Evolutionary conservation across 1,140 invertebrate genomes (phyloP).

Genomic region (Aphelenchoides besseyi): DNA sequence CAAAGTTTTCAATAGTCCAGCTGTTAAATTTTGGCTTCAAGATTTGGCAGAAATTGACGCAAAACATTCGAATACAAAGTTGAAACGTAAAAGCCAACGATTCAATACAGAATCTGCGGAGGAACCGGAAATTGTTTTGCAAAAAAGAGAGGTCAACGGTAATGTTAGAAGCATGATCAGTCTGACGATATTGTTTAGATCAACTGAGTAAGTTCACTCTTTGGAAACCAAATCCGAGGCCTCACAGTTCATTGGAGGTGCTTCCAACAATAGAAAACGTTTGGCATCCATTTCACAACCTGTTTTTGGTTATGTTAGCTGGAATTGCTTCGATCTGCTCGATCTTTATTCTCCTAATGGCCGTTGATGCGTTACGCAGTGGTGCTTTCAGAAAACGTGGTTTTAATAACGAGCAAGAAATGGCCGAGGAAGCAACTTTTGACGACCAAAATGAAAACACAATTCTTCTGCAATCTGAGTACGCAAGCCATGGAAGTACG

Average conservation of each 20-base stretch:
- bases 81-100: background rate
- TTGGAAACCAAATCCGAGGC: background rate
- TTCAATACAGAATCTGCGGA: no score
- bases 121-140: background rate
- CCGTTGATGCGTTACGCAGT: background rate
- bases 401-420: no score
- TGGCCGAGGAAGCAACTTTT: no score
- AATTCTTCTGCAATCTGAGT: no score
- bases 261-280: background rate
- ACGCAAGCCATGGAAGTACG: no score
- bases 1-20: background rate
- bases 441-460: no score
- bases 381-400: no score
- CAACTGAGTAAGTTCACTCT: background rate
- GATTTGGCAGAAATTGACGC: background rate
- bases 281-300: conserved; percentile 6
- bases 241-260: background rate
- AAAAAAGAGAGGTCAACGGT: background rate
- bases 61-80: background rate
- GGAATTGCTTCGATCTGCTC: background rate
- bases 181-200: background rate
- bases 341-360: background rate
- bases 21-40: conserved; percentile 5
- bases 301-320: conserved; percentile 3
- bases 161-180: background rate